phyloP scores from a whole-genome alignment of 2,797 vertebrate genomes.

The Xiphophorus birchmanni region DNA sequence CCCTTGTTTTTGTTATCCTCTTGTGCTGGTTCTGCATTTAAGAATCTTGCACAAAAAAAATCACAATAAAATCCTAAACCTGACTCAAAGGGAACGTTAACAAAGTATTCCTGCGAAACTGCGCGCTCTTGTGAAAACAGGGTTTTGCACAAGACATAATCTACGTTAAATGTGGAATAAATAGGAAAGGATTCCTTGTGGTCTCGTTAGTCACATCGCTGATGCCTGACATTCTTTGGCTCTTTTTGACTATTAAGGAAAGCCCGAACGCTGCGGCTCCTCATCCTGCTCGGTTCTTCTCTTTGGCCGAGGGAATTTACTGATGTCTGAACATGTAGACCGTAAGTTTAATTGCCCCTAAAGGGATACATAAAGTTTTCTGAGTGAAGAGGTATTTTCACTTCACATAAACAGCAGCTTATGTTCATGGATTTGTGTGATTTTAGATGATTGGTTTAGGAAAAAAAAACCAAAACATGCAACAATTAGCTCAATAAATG shows the following conservation, averaged over 20 bases:
- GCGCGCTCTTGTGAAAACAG: not conserved
- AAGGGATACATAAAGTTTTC: not conserved
- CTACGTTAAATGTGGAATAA: not conserved
- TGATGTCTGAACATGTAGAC: not conserved
- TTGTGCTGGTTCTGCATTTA: not conserved
- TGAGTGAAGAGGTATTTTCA: not conserved
- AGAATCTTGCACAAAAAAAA: not conserved
- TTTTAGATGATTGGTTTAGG: not conserved
- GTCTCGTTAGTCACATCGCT: not conserved
- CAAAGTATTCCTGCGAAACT: not conserved
- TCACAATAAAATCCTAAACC: not conserved
- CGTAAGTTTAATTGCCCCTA: not conserved
- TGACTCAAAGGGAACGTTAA: not conserved
- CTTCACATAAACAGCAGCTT: not conserved
- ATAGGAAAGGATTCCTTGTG: not conserved
- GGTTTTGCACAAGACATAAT: not conserved
- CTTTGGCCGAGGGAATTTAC: not conserved
- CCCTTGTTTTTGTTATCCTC: not conserved
- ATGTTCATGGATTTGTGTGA: not conserved
- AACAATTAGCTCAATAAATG: not conserved
- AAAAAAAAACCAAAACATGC: not conserved
- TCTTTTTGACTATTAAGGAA: constrained; percentile 2
- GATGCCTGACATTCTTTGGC: constrained; percentile 3
- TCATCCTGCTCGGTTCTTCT: too few relatives aligned
- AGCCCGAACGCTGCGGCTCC: not conserved